These are phyloP conservation scores for Polydrusus tereticollis DNA, from an alignment of 2,888 invertebrate genomes.

Conservation along the genomic window DNA sequence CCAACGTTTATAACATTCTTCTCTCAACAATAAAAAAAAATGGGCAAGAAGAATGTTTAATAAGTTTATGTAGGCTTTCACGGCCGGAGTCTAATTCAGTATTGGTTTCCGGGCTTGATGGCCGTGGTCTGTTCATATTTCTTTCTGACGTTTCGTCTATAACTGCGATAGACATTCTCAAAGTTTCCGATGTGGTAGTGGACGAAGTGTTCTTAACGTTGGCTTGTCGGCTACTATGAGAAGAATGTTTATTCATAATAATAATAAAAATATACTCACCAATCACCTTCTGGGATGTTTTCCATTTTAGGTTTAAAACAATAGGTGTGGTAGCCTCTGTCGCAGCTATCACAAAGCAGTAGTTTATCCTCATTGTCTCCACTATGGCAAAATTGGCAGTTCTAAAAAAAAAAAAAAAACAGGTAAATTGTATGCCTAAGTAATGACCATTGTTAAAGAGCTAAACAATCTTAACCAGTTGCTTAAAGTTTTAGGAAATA, in stretches of 20 bases:
- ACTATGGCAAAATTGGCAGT: conserved; percentile 96
- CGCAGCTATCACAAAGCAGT: conserved; percentile 96
- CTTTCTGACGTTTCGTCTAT: no score
- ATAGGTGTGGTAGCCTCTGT: conserved; percentile 98
- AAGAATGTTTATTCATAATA: not conserved
- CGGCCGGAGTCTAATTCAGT: no score
- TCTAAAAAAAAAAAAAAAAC: conserved; percentile 72
- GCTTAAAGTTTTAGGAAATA: not conserved
- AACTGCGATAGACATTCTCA: no score
- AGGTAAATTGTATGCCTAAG: not conserved
- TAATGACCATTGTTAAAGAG: conserved; percentile 10
- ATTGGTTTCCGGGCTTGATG: no score
- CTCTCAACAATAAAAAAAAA: no score
- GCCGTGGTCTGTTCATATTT: no score
- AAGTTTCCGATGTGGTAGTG: no score
- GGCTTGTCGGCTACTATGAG: no score
- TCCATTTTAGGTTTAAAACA: conserved; percentile 98
- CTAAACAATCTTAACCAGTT: conserved; percentile 2
- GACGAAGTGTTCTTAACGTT: no score
- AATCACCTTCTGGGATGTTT: conserved; percentile 96
- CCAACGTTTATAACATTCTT: no score
- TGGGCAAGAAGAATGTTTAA: no score
- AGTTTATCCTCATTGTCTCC: conserved; percentile 97
- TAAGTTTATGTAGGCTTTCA: no score
- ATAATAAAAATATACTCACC: conserved; percentile 72